A percentile compares a stretch with the other conserved stretches of the same genome.
Evolutionary conservation across 2,113 vertebrate genomes (phyloP).

Genomic region (Microcebus ravelobensis): DNA sequence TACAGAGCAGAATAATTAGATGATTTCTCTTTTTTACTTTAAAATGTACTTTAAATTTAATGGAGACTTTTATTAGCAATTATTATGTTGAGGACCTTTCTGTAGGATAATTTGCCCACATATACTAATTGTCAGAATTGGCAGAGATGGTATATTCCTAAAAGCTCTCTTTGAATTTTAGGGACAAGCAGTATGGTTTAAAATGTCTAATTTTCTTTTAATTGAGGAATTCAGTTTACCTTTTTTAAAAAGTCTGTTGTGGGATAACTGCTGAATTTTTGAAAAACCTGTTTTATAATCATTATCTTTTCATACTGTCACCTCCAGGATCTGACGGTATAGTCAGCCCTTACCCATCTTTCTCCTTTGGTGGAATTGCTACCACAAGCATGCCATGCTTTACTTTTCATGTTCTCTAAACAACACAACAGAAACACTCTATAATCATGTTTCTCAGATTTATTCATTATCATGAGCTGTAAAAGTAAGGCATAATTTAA

Average conservation of each 20-base stretch:
- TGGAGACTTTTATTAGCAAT: not conserved
- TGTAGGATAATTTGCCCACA: not conserved
- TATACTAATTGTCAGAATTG: not conserved
- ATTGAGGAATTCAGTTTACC: not conserved
- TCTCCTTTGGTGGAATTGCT: not conserved
- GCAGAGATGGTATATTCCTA: not conserved
- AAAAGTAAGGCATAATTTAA: not conserved
- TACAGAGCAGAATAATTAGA: not conserved
- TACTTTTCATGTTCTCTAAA: not conserved
- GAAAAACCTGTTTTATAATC: not conserved
- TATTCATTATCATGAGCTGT: not conserved
- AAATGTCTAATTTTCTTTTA: not conserved
- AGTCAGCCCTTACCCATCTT: not conserved
- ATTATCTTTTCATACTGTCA: not conserved
- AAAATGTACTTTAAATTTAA: not conserved
- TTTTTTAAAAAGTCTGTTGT: not conserved
- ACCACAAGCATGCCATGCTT: not conserved
- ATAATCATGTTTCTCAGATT: not conserved
- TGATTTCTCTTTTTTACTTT: not conserved
- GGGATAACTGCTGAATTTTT: not conserved
- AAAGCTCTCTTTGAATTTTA: slow-evolving; percentile 30
- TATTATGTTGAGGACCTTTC: not conserved
- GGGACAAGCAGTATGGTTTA: not conserved
- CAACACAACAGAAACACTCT: not conserved
- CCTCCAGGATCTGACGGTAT: not conserved